phyloP scores from a whole-genome alignment of 2,113 vertebrate species.

The Gavialis gangeticus region DNA sequence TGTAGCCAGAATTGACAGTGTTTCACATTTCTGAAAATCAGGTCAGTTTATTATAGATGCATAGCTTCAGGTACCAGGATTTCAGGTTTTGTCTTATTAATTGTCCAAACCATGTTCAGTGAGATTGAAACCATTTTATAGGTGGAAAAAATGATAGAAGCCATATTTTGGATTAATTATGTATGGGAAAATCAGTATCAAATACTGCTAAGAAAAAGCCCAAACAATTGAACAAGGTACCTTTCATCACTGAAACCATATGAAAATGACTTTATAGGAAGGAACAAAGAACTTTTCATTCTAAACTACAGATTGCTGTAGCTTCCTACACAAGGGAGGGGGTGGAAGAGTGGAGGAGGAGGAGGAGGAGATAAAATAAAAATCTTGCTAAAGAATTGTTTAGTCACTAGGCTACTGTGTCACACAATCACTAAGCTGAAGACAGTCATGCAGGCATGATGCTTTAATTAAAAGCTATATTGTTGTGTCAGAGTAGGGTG shows the following conservation, averaged over 20 bases:
- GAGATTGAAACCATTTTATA: neutral
- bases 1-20: neutral
- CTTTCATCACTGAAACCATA: neutral
- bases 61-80: neutral
- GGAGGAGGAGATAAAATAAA: slow-evolving; percentile 32
- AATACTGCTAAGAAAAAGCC: neutral
- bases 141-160: neutral
- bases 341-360: neutral
- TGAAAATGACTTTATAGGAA: neutral
- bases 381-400: neutral
- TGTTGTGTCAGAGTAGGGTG: neutral
- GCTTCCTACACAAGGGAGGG: slow-evolving; percentile 1
- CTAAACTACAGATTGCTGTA: neutral
- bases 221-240: neutral
- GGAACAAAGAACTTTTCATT: neutral
- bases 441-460: neutral
- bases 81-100: neutral
- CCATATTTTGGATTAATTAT: neutral
- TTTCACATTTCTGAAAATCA: neutral
- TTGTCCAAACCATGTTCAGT: neutral
- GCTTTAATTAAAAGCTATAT: slow-evolving; percentile 23
- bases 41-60: neutral
- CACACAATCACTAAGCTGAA: slow-evolving; percentile 24
- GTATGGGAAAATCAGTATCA: neutral
- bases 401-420: slow-evolving; percentile 19